Percentiles rank a stretch among this genome's conserved stretches.
phyloP scores from a whole-genome alignment of 2,797 vertebrate genomes.

The Taenioides sp. region DNA sequence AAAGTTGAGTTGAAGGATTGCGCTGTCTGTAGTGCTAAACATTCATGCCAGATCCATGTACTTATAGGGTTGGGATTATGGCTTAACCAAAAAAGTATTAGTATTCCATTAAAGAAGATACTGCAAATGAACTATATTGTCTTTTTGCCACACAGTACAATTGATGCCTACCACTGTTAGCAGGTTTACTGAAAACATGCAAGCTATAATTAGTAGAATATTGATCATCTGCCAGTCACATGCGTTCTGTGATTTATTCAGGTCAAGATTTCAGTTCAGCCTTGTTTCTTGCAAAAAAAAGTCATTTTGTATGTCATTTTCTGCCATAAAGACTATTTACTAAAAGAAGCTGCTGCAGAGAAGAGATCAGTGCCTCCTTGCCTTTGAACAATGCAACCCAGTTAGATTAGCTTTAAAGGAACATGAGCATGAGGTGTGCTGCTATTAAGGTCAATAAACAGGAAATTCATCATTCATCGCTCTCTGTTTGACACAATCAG shows the following conservation, averaged over 20 bases:
- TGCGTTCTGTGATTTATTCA: neutral
- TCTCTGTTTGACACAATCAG: constrained; percentile 47
- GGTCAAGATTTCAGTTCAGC: neutral
- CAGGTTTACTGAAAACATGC: neutral
- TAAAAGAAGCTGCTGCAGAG: neutral
- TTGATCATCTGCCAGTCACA: neutral
- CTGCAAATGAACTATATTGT: neutral
- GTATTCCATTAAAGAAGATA: neutral
- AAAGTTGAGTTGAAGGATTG: constrained; percentile 30
- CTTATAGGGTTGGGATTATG: neutral
- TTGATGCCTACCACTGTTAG: neutral
- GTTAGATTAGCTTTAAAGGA: constrained; percentile 49
- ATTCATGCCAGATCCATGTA: constrained; percentile 18
- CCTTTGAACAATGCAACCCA: constrained; percentile 44
- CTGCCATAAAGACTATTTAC: neutral
- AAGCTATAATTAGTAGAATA: neutral
- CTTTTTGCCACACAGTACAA: neutral
- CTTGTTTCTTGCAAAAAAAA: neutral
- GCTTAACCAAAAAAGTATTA: neutral
- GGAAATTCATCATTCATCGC: constrained; percentile 47
- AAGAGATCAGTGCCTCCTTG: neutral
- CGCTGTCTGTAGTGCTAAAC: constrained; percentile 26
- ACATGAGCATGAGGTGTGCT: constrained; percentile 29
- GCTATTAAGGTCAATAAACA: constrained; percentile 49
- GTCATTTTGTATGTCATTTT: neutral